phyloP scores from a whole-genome alignment of 2,113 vertebrate species.

The Urocynchramus pylzowi region DNA sequence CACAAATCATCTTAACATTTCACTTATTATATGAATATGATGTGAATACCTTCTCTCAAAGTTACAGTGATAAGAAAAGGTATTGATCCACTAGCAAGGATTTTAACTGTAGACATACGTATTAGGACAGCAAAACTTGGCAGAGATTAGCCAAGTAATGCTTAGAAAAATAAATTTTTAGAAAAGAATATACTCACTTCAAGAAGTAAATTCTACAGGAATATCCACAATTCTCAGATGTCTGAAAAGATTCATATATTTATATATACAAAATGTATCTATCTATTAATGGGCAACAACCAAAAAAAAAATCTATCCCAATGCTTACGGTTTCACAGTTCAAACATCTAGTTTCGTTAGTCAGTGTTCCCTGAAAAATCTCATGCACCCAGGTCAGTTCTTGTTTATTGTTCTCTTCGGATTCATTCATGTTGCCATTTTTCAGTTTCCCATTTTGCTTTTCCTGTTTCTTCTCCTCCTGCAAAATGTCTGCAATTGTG shows the following conservation, averaged over 20 bases:
- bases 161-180: constrained; percentile 32
- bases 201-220: constrained; percentile 57
- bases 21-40: background rate
- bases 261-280: constrained; percentile 10
- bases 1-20: background rate
- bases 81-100: background rate
- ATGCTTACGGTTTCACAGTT: constrained; percentile 95
- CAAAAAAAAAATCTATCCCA: background rate
- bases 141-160: background rate
- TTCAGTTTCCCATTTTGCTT: constrained; percentile 93
- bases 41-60: background rate
- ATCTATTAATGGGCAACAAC: constrained; percentile 14
- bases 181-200: constrained; percentile 58
- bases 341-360: constrained; percentile 97
- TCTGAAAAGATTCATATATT: constrained; percentile 51
- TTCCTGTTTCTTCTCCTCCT: constrained; percentile 97
- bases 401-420: constrained; percentile 84
- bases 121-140: constrained; percentile 19
- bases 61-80: background rate
- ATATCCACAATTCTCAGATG: constrained; percentile 56
- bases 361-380: constrained; percentile 98
- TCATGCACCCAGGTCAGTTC: constrained; percentile 98
- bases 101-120: background rate
- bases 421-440: constrained; percentile 86
- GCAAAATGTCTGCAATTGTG: constrained; percentile 96